Percentiles rank a stretch among this genome's conserved stretches.
Conservation (phyloP, 2,113 vertebrate species). For the Rhinoptilus africanus region DNA sequence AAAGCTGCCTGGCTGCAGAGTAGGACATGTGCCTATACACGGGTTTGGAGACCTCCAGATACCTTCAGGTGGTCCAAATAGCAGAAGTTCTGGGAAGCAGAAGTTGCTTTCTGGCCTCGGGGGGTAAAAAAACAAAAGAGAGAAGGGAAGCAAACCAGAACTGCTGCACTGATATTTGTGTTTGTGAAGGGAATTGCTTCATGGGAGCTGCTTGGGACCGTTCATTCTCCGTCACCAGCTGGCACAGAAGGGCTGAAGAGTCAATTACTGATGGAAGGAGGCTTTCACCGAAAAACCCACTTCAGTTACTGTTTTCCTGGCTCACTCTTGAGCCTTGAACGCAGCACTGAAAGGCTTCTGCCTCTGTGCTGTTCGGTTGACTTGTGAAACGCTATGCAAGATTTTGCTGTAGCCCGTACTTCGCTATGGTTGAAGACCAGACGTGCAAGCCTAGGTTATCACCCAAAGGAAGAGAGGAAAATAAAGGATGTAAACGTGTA, state of each 20-base stretch:
- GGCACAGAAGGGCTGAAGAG: not conserved
- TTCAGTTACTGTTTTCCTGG: not conserved
- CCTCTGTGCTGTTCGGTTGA: no score
- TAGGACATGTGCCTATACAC: fast-evolving
- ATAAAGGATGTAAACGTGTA: no score
- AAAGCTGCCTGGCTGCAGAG: not conserved
- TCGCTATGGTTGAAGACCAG: fast-evolving
- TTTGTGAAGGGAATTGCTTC: not conserved
- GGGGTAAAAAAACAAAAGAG: not conserved
- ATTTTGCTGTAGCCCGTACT: not conserved
- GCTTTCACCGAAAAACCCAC: not conserved
- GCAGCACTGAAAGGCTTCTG: fast-evolving
- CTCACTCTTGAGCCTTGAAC: fast-evolving
- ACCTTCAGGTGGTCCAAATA: not conserved
- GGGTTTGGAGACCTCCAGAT: not conserved
- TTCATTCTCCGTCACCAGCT: fast-evolving
- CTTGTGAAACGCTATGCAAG: not conserved
- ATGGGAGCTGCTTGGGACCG: not conserved
- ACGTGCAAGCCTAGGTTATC: no score
- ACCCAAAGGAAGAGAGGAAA: no score
- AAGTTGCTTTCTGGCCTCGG: not conserved
- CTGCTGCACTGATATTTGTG: fast-evolving
- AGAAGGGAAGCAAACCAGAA: no score
- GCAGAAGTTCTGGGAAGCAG: not conserved
- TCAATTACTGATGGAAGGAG: not conserved